Conservation (phyloP, 2,113 vertebrate genomes). For the Lontra canadensis region DNA sequence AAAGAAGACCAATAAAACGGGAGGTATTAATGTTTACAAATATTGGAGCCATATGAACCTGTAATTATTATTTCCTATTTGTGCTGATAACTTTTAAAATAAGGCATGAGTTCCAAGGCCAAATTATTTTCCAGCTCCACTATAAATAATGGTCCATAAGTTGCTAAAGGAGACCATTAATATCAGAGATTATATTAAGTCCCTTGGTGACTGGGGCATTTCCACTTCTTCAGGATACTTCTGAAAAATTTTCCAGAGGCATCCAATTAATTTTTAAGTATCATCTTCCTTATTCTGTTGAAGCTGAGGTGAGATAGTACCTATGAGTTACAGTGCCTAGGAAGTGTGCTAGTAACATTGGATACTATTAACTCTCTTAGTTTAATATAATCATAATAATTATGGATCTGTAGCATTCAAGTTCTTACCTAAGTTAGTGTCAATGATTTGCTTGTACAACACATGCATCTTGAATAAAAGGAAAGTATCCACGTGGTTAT, state of each 20-base stretch:
- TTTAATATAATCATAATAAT: not conserved
- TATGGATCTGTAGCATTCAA: not conserved
- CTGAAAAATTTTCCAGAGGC: not conserved
- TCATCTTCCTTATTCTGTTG: not conserved
- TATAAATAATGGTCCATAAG: not conserved
- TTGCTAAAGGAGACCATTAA: not conserved
- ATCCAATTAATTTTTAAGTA: not conserved
- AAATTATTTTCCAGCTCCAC: slow-evolving; percentile 15
- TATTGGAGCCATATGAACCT: not conserved
- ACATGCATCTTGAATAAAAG: not conserved
- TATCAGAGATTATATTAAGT: not conserved
- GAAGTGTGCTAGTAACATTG: not conserved
- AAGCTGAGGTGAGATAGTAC: not conserved
- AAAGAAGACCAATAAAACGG: slow-evolving; percentile 10
- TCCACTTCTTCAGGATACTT: not conserved
- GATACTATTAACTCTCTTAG: not conserved
- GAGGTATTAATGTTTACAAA: not conserved
- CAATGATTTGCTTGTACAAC: not conserved
- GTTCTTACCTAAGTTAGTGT: not conserved
- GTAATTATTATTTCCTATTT: not conserved
- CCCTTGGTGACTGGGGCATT: not conserved
- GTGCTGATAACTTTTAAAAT: slow-evolving; percentile 37
- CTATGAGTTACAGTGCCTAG: not conserved
- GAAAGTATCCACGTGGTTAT: not conserved
- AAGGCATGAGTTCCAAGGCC: not conserved